Evolutionary conservation across 2,888 invertebrate genomes (phyloP).

Genomic region (Drepana falcataria): DNA sequence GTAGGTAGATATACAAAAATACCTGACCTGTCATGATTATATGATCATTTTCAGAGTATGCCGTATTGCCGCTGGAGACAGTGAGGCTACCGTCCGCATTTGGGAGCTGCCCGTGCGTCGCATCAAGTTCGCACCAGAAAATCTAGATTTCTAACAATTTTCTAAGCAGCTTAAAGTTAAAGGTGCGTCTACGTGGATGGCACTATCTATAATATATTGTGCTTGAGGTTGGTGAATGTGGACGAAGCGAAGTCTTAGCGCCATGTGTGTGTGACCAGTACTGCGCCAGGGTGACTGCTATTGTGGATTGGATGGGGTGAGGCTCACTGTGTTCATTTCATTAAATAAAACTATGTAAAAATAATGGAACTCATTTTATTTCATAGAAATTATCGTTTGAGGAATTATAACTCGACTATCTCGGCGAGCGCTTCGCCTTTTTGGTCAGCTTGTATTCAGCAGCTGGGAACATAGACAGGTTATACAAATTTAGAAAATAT

Average conservation of each 20-base stretch:
- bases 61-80: slow-evolving; percentile 52
- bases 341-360: slow-evolving; percentile 6
- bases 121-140: slow-evolving; percentile 33
- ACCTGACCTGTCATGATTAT: too few relatives aligned
- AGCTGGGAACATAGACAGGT: too few relatives aligned
- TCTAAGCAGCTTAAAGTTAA: background rate
- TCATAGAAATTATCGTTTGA: slow-evolving; percentile 36
- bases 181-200: too few relatives aligned
- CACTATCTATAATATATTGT: too few relatives aligned
- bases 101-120: slow-evolving; percentile 57
- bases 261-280: too few relatives aligned
- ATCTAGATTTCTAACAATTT: slow-evolving; percentile 26
- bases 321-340: background rate
- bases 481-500: too few relatives aligned
- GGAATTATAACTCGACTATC: slow-evolving; percentile 8
- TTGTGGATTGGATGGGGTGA: too few relatives aligned
- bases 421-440: background rate
- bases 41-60: slow-evolving; percentile 28
- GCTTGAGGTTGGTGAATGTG: too few relatives aligned
- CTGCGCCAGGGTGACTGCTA: too few relatives aligned
- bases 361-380: slow-evolving; percentile 26
- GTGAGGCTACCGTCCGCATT: slow-evolving; percentile 34
- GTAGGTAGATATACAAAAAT: too few relatives aligned
- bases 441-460: background rate
- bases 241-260: too few relatives aligned